Evolutionary conservation across 1,140 invertebrate genomes (phyloP), one percentile per base, ranked within the genome.

Genomic region (Calycopis cecrops): DNA sequence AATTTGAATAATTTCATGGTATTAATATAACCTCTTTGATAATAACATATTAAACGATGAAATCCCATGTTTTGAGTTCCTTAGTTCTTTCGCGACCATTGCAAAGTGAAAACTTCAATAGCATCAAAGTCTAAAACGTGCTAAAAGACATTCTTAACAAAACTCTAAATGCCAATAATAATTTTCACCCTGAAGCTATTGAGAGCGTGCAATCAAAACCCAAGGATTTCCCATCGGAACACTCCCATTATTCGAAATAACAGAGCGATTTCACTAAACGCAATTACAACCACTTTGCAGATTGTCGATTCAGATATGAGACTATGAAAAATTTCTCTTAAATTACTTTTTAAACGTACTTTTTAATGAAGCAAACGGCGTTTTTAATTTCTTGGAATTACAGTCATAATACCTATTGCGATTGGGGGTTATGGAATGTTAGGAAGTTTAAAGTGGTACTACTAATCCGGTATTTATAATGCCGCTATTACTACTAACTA

Each of bases 151-250:
- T 12, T 12, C 12, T n/a, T 28, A n/a, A n/a, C n/a, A 28, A 3
- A 28, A 28, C 21, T 28, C n/a, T 28, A 28, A 28, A 28, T 3
- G 21, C 21, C 21, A 28, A 28, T 28, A 28, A 28, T 28, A 2
- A 28, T 28, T 28, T 28, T 28, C 21, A 28, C 21, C 21, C 21
- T 28, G 21, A 44, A 44, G 37, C 28, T 53, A 53, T 44, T 40
- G 28, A 52, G 40, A 38, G 37, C 51, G 21, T 12, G 58, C 35
- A 35, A 52, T 55, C 37, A 42, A 35, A 55, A 64, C 17, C 56
- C 73, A 78, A 80, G 75, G 75, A 56, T 52, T 66, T 60, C 69
- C 6, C 69, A 69, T 70, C 71, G 65, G 70, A 69, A 76, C 44
- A 55, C 60, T 57, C 58, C 63, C 59, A 67, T 65, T 74, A 68